Percentiles rank a stretch among this genome's conserved stretches.
These are phyloP conservation scores for Caenorhabditis angaria DNA, from an alignment of 2,888 invertebrate genomes.

Conservation along the genomic window DNA sequence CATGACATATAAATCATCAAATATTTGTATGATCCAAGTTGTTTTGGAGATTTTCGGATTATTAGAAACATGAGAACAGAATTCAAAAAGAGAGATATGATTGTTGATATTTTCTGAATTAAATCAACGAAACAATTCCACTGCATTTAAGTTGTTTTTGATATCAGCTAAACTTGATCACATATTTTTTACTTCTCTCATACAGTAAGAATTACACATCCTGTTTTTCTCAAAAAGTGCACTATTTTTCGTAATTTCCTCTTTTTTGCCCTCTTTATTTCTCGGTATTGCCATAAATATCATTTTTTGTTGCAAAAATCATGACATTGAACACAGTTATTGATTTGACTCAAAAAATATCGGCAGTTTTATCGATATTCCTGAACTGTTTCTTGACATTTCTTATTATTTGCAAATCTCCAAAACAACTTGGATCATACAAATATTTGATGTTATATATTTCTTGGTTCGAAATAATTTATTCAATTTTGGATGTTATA, in stretches of 20 bases:
- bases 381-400: not conserved
- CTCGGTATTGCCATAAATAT: too few relatives aligned
- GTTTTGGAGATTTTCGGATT: not conserved
- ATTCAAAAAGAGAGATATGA: not conserved
- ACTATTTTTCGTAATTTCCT: too few relatives aligned
- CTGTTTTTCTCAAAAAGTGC: too few relatives aligned
- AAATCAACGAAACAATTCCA: not conserved
- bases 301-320: too few relatives aligned
- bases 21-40: not conserved
- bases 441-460: constrained; percentile 6
- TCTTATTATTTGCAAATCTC: not conserved
- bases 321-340: too few relatives aligned
- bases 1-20: not conserved
- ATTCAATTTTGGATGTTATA: not conserved
- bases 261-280: too few relatives aligned
- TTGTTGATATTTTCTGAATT: not conserved
- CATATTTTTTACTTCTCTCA: too few relatives aligned
- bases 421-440: not conserved
- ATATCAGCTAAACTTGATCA: too few relatives aligned
- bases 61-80: not conserved
- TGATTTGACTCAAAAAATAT: not conserved
- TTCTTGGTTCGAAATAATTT: not conserved
- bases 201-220: too few relatives aligned
- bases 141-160: too few relatives aligned
- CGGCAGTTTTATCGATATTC: not conserved